Base-by-base conservation (phyloP, 37 sponge, comb jelly and placozoan genomes). In the Haliclona indistincta region DNA sequence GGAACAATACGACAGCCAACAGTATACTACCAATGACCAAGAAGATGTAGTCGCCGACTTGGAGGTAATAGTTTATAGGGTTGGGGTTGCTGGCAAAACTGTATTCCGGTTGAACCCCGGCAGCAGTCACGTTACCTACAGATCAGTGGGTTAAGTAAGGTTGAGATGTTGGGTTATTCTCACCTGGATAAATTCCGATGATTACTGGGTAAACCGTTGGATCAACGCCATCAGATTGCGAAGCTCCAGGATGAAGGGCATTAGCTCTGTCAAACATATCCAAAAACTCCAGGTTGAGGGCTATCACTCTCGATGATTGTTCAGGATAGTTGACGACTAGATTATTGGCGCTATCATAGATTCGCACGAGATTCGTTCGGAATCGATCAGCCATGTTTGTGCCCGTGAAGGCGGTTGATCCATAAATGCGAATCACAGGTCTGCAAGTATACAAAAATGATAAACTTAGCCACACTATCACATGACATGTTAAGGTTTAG, bases 31-130 rank as follows among this genome's bases (percentile, higher is more conserved):
- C 91, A 68, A 91, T 55, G 56, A 91, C 67, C 41, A 75, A 70
- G 73, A 91, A 91, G 3, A 81, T 74, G 53, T 66, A 56, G 51
- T 91, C 91, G 1, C 91, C 91, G 17, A 56, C 86, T 37, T 77
- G 74, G 56, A 91, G 81, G 1, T 75, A 75, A 44, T 63, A 82
- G 76, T 79, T 79, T 54, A 85, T 74, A n/a, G 86, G 83, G 32
- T 82, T 73, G 15, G 91, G 91, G 54, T 91, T 91, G 4, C 39
- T 34, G 25, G 75, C 91, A 69, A 81, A 74, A 11, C 0, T 41
- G 15, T 17, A 25, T 19, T 22, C 52, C 28, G 38, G 56, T 53
- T 20, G 11, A 3, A 56, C 51, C 10, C 51, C 15, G 51, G 15
- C 51, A 47, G 51, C 15, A 10, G 60, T 25, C 6, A 25, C n/a